phyloP scores from a whole-genome alignment of 2,797 vertebrate genomes.

The Melanotaenia trifasciata region DNA sequence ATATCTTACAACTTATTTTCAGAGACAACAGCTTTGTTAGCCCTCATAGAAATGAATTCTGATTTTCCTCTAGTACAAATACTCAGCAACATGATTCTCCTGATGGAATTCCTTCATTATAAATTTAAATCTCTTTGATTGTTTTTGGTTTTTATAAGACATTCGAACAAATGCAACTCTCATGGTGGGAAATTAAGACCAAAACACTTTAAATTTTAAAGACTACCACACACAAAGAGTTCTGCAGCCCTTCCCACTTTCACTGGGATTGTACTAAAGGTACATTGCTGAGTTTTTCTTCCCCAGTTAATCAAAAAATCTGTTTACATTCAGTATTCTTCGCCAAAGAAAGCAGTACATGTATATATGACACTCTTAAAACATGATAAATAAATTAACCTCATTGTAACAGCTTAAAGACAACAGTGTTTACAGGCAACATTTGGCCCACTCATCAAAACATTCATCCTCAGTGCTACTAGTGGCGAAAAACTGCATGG shows the following conservation, averaged over 20 bases:
- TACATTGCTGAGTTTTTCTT: neutral
- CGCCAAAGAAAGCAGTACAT: conserved; percentile 1
- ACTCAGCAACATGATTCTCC: conserved; percentile 20
- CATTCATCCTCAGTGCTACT: neutral
- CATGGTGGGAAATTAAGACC: neutral
- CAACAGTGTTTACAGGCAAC: conserved; percentile 12
- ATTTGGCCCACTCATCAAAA: neutral
- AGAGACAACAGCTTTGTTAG: conserved; percentile 43
- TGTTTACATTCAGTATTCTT: conserved; percentile 21
- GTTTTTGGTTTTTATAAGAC: conserved; percentile 81
- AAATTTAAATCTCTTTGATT: conserved; percentile 70
- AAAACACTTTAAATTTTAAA: conserved; percentile 7
- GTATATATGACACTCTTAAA: neutral
- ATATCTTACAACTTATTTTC: conserved; percentile 57
- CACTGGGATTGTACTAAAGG: conserved; percentile 15
- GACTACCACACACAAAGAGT: neutral
- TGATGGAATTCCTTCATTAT: conserved; percentile 62
- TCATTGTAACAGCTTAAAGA: conserved; percentile 3
- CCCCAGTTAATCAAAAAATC: neutral
- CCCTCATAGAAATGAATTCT: conserved; percentile 30
- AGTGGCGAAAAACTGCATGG: conserved; percentile 15
- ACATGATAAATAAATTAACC: neutral
- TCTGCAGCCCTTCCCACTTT: neutral
- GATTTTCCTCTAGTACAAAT: conserved; percentile 32
- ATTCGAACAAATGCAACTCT: conserved; percentile 58